These are phyloP conservation scores for Rhyacichthys aspro DNA, from an alignment of 2,797 vertebrate species.

Conservation along the genomic window DNA sequence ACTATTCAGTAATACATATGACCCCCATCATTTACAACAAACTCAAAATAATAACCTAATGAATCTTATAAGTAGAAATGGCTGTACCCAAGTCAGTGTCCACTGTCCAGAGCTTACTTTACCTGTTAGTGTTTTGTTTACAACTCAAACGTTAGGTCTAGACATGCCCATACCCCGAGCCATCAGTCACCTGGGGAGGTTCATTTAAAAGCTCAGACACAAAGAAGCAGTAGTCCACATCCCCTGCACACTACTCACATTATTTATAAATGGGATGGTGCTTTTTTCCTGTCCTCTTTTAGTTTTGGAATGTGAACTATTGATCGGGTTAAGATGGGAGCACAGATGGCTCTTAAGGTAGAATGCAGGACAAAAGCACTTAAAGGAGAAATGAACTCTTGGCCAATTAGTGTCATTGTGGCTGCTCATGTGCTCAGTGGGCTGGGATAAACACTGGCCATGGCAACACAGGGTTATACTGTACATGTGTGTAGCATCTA, in stretches of 20 bases:
- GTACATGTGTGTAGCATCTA: slow-evolving; percentile 52
- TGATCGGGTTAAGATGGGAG: slow-evolving; percentile 57
- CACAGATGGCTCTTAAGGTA: slow-evolving; percentile 64
- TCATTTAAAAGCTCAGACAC: slow-evolving; percentile 38
- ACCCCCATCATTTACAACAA: slow-evolving; percentile 1
- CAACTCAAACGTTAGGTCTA: too few relatives aligned
- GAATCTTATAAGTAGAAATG: too few relatives aligned
- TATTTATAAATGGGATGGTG: slow-evolving; percentile 68
- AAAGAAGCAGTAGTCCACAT: slow-evolving; percentile 58
- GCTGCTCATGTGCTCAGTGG: slow-evolving; percentile 63
- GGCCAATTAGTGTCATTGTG: slow-evolving; percentile 70
- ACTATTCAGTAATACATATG: background rate
- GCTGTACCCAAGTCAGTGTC: background rate
- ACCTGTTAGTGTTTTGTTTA: too few relatives aligned
- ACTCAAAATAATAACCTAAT: background rate
- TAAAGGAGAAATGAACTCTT: slow-evolving; percentile 64
- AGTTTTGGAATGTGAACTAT: slow-evolving; percentile 63
- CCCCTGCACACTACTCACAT: slow-evolving; percentile 24
- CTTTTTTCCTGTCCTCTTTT: slow-evolving; percentile 38
- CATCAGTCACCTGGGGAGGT: slow-evolving; percentile 28
- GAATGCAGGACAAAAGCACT: slow-evolving; percentile 52
- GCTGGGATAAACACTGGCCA: slow-evolving; percentile 61
- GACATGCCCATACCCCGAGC: slow-evolving; percentile 10
- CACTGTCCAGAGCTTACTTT: too few relatives aligned
- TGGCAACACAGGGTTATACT: slow-evolving; percentile 48